A percentile compares a stretch with the other conserved stretches of the same genome.
phyloP scores from a whole-genome alignment of 2,888 invertebrate genomes.

The Pilophorus perplexus region DNA sequence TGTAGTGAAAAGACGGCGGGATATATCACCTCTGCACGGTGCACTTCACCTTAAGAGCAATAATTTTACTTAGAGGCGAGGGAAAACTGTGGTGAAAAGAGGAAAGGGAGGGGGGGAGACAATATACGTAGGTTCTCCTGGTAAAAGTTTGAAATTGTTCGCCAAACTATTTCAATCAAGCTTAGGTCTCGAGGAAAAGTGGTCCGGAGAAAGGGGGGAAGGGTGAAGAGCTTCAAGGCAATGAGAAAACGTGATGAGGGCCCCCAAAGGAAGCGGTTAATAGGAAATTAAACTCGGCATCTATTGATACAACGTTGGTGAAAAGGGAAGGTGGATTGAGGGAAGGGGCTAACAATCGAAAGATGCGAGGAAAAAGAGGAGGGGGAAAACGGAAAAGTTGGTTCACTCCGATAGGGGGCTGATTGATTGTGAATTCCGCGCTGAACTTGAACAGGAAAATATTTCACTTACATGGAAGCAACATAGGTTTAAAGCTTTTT shows the following conservation, averaged over 20 bases:
- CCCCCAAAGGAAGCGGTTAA: background rate
- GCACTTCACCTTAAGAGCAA: conserved; percentile 19
- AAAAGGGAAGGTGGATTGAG: no score
- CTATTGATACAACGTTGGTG: no score
- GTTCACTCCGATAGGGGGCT: no score
- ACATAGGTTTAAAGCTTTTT: no score
- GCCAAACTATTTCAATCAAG: conserved; percentile 28
- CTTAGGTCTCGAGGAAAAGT: conserved; percentile 6
- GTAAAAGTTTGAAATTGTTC: conserved; percentile 25
- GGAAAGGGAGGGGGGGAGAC: conserved; percentile 2
- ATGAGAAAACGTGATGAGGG: conserved; percentile 21
- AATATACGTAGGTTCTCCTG: conserved; percentile 7
- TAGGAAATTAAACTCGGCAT: conserved; percentile 5
- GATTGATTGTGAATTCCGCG: no score
- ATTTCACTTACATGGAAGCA: no score
- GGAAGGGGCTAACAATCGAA: no score
- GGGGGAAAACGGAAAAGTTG: no score
- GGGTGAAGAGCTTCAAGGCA: no score
- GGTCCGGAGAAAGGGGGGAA: background rate
- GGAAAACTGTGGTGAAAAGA: no score
- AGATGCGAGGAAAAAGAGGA: no score
- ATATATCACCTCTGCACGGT: conserved; percentile 8
- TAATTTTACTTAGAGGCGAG: conserved; percentile 22
- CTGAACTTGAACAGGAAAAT: no score
- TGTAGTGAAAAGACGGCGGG: background rate